phyloP scores from a whole-genome alignment of 2,888 invertebrate genomes.

The Agrypnus murinus region DNA sequence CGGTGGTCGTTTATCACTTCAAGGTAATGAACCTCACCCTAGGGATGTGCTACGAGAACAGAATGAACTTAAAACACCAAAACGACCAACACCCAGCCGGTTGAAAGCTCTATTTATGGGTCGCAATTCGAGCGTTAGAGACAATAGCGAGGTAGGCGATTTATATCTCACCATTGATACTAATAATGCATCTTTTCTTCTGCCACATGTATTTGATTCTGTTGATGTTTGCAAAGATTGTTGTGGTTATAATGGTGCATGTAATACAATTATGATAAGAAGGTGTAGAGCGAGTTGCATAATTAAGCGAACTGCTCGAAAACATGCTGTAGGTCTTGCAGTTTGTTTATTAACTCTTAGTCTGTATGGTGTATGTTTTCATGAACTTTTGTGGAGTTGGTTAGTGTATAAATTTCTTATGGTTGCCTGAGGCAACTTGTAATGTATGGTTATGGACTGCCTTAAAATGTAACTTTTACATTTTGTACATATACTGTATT shows the following conservation, averaged over 20 bases:
- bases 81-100: constrained; percentile 78
- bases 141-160: constrained; percentile 62
- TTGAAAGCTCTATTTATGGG: constrained; percentile 77
- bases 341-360: not conserved
- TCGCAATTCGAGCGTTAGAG: constrained; percentile 68
- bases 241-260: not conserved
- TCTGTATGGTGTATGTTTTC: not conserved
- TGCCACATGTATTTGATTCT: not conserved
- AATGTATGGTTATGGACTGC: constrained; percentile 10
- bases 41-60: constrained; percentile 76
- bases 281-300: not conserved
- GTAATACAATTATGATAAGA: not conserved
- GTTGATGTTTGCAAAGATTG: constrained; percentile 17
- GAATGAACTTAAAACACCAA: constrained; percentile 67
- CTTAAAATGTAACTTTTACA: too few species aligned
- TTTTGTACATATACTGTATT: constrained; percentile 28
- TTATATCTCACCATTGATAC: not conserved
- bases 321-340: not conserved
- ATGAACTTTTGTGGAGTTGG: not conserved
- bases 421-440: constrained; percentile 15
- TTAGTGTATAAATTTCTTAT: constrained; percentile 12
- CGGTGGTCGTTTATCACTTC: constrained; percentile 80
- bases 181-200: not conserved
- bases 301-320: not conserved
- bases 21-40: constrained; percentile 75